These are phyloP conservation scores for Polypedilum pembai DNA, from an alignment of 1,140 invertebrate genomes.

Conservation along the genomic window DNA sequence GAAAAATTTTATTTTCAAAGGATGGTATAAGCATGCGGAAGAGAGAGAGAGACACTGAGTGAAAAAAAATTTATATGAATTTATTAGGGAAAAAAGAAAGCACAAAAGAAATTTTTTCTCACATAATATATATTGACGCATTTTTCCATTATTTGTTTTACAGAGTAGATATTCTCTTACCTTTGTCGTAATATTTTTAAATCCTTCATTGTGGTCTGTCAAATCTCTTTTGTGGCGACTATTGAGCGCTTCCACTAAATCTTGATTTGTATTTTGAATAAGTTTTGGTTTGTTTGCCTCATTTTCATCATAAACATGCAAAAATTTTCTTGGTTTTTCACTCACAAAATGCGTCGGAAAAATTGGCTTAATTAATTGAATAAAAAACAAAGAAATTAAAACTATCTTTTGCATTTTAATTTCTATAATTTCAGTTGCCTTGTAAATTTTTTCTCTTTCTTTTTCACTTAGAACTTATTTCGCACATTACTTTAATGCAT, in stretches of 20 bases:
- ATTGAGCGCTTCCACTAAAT: neutral
- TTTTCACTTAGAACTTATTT: too few relatives aligned
- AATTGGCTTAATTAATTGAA: neutral
- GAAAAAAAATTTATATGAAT: neutral
- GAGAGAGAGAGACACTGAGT: too few relatives aligned
- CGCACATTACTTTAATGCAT: too few relatives aligned
- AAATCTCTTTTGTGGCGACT: slow-evolving; percentile 15
- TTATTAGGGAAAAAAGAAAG: neutral
- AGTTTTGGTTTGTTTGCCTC: neutral
- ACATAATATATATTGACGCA: neutral
- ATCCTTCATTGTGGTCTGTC: neutral
- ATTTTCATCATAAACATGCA: neutral
- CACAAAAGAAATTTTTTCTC: neutral
- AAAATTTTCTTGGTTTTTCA: slow-evolving; percentile 13
- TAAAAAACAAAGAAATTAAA: neutral
- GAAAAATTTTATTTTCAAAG: too few relatives aligned
- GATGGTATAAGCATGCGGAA: too few relatives aligned
- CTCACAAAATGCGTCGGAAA: neutral
- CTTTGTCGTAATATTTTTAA: slow-evolving; percentile 21
- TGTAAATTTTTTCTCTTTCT: neutral
- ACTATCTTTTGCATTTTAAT: slow-evolving; percentile 10
- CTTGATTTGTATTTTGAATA: slow-evolving; percentile 11
- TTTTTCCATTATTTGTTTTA: neutral
- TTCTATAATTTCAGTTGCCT: neutral
- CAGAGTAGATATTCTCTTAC: neutral